Percentiles rank a stretch among this genome's conserved stretches.
Conservation (phyloP, 2,113 vertebrate genomes). For the Arothron firmamentum region DNA sequence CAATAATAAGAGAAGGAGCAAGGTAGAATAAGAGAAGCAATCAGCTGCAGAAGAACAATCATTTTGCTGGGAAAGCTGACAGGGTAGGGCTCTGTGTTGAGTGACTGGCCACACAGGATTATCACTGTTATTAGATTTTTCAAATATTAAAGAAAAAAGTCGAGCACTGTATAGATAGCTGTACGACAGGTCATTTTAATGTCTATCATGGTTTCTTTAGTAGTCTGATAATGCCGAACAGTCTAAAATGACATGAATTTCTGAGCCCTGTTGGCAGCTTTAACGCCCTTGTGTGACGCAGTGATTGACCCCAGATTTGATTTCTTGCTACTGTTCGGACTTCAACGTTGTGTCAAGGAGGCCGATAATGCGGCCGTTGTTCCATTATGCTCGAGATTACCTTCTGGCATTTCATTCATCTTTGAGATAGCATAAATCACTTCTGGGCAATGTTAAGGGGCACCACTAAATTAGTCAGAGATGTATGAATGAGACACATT, state of each 20-base stretch:
- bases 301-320: not conserved
- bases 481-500: conserved; percentile 43
- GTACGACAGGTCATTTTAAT: too few species aligned
- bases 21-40: too few species aligned
- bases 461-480: conserved; percentile 44
- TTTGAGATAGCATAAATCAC: conserved; percentile 52
- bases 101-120: too few species aligned
- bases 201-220: too few species aligned
- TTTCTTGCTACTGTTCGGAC: not conserved
- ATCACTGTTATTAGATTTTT: too few species aligned
- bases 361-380: conserved; percentile 26
- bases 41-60: too few species aligned
- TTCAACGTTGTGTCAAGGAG: conserved; percentile 26
- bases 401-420: conserved; percentile 53
- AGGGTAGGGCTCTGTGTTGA: too few species aligned
- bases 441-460: conserved; percentile 32
- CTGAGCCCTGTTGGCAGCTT: not conserved
- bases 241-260: not conserved
- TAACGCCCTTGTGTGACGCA: not conserved
- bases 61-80: too few species aligned
- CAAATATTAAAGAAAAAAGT: too few species aligned
- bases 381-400: conserved; percentile 54
- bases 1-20: too few species aligned
- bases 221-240: too few species aligned
- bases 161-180: too few species aligned